These are phyloP conservation scores for Amphipyra tragopoginis DNA, from an alignment of 2,888 invertebrate genomes.

Conservation along the genomic window DNA sequence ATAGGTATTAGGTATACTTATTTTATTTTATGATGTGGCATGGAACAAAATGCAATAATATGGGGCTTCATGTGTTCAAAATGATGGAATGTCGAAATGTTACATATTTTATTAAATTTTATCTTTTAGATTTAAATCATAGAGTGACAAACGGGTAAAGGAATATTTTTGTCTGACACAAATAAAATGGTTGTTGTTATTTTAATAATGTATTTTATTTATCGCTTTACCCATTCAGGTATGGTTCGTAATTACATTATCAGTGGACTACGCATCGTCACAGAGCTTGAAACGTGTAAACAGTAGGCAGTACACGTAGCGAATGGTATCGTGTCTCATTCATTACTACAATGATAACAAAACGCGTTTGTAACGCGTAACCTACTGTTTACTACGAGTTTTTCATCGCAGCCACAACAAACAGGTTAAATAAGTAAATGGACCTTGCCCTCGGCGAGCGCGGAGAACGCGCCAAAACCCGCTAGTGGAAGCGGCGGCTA, in stretches of 20 bases:
- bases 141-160: constrained; percentile 74
- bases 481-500: constrained; percentile 57
- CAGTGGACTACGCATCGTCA: constrained; percentile 5
- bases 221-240: constrained; percentile 19
- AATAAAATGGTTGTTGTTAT: constrained; percentile 81
- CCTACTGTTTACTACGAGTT: constrained; percentile 64
- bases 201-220: constrained; percentile 63
- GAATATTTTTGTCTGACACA: constrained; percentile 71
- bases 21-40: constrained; percentile 49
- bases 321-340: constrained; percentile 56
- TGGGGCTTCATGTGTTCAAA: constrained; percentile 59
- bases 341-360: constrained; percentile 61
- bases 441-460: constrained; percentile 80
- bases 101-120: constrained; percentile 62
- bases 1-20: constrained; percentile 49
- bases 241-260: constrained; percentile 36
- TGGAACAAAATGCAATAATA: constrained; percentile 44
- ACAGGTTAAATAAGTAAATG: constrained; percentile 72
- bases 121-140: constrained; percentile 66
- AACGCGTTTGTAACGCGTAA: constrained; percentile 53
- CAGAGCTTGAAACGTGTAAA: constrained; percentile 3
- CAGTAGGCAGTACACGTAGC: constrained; percentile 13
- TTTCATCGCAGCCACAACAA: constrained; percentile 66
- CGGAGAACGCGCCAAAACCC: constrained; percentile 79
- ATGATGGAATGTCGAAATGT: constrained; percentile 42